Conservation (phyloP, 2,113 vertebrate genomes). For the Microcebus griseorufus region DNA sequence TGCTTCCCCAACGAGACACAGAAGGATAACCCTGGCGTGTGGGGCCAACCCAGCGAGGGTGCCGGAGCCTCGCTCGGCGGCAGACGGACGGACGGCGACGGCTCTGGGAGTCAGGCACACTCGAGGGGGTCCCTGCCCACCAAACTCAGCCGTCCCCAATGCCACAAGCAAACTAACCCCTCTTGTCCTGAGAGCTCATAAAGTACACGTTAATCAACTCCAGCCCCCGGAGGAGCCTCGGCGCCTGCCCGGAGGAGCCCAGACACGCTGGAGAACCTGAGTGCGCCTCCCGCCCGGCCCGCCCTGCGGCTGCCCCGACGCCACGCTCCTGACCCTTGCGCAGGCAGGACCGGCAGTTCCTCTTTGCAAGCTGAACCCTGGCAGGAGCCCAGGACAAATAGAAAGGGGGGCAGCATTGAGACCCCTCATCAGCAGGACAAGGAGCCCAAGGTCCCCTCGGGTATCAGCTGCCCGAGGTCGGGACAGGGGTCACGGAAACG, state of each 20-base stretch:
- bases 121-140: fast-evolving
- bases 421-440: fast-evolving
- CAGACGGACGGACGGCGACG: fast-evolving
- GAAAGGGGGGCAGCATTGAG: background rate
- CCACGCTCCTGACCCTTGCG: too few species aligned
- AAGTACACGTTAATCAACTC: background rate
- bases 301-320: fast-evolving
- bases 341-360: fast-evolving
- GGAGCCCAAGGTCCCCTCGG: background rate
- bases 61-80: too few species aligned
- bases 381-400: background rate
- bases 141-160: background rate
- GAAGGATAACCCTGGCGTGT: fast-evolving
- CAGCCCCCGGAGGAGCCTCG: background rate
- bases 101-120: background rate
- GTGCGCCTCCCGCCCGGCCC: fast-evolving
- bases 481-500: background rate
- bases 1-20: background rate
- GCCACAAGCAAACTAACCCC: background rate
- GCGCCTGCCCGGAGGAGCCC: background rate
- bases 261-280: fast-evolving
- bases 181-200: background rate
- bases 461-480: background rate
- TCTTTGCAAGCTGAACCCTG: background rate
- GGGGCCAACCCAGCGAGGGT: background rate